Conservation (phyloP, 2,888 invertebrate species). For the Chirona hameri region DNA sequence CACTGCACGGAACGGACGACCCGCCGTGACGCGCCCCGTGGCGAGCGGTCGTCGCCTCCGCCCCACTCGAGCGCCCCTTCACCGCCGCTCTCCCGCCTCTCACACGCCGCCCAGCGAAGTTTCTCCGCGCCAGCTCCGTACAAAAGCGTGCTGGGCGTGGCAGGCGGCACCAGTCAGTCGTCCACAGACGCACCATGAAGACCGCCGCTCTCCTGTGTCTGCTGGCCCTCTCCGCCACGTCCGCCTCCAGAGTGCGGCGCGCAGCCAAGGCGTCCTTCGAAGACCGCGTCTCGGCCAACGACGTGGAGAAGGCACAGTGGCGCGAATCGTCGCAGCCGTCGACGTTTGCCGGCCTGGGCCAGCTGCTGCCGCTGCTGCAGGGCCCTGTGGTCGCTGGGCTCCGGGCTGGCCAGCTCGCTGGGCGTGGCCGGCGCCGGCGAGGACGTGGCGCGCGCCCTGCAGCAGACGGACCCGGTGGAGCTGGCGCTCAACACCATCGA, state of each 20-base stretch:
- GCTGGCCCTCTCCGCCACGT: background rate
- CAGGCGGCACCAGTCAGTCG: background rate
- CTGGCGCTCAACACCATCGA: conserved; percentile 28
- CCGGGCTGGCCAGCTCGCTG: background rate
- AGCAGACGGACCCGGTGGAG: conserved; percentile 10
- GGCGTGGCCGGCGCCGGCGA: background rate
- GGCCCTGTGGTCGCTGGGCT: background rate
- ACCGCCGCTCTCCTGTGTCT: background rate
- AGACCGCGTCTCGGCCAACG: background rate
- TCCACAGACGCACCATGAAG: background rate
- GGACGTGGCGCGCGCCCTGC: conserved; percentile 23
- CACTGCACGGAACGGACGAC: no score
- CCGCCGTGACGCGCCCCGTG: no score
- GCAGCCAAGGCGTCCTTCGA: background rate
- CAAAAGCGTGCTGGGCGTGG: conserved; percentile 3
- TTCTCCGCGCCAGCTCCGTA: background rate
- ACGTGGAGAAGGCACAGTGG: background rate
- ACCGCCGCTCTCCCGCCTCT: background rate
- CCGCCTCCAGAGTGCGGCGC: background rate
- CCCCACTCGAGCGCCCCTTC: no score
- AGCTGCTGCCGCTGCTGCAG: background rate
- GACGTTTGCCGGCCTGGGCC: background rate
- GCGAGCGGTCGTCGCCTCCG: no score
- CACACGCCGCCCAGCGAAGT: background rate
- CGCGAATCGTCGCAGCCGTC: background rate